Evolutionary conservation across 2,797 vertebrate species (phyloP).

Genomic region (Lophura swinhoii): DNA sequence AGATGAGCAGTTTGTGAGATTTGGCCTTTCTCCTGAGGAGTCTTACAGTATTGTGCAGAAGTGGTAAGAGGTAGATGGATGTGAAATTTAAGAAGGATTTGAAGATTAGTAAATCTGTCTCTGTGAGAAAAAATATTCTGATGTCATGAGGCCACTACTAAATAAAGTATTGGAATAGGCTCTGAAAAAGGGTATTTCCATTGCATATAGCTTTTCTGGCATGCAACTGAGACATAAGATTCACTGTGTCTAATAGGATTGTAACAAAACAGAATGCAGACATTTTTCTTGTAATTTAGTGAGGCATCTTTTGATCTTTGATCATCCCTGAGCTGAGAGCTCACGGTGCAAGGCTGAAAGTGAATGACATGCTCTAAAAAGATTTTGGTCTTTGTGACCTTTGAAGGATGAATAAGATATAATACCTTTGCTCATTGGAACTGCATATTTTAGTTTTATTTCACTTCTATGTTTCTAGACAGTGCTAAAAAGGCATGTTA

Average conservation of each 20-base stretch:
- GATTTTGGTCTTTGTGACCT: background rate
- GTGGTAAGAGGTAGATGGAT: background rate
- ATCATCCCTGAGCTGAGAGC: background rate
- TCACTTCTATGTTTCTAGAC: background rate
- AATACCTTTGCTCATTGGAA: background rate
- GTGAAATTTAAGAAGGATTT: background rate
- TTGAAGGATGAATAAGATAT: background rate
- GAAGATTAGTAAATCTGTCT: background rate
- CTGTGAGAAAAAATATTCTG: background rate
- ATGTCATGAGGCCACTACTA: background rate
- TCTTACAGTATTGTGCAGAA: background rate
- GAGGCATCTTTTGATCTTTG: background rate
- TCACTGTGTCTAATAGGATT: constrained; percentile 7
- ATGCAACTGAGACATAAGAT: background rate
- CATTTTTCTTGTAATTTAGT: background rate
- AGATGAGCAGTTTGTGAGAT: background rate
- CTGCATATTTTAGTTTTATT: background rate
- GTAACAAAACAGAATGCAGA: background rate
- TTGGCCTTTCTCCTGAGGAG: background rate
- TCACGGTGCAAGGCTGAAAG: background rate
- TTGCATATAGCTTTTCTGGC: background rate
- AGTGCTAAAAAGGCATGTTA: background rate
- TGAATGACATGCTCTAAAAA: background rate
- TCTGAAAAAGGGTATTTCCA: background rate
- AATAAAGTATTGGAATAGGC: background rate